phyloP scores from a whole-genome alignment of 1,140 invertebrate species.

The Penaeus vannamei region DNA sequence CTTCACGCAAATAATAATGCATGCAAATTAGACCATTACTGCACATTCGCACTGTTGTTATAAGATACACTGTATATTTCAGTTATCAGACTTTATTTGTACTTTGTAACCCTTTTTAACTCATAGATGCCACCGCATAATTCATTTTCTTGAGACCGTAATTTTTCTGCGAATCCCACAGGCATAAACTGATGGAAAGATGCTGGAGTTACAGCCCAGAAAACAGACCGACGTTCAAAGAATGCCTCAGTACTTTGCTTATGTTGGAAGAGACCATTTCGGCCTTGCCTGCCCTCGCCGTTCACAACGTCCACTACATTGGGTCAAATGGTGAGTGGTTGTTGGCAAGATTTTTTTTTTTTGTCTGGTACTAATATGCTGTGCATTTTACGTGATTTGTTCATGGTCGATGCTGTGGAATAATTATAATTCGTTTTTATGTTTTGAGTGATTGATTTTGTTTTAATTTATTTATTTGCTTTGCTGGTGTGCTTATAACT shows the following conservation, averaged over 20 bases:
- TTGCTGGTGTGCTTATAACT: no score
- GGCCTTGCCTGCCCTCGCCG: constrained; percentile 60
- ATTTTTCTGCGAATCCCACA: constrained; percentile 71
- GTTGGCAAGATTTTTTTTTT: neutral
- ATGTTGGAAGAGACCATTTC: constrained; percentile 66
- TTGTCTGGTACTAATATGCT: constrained; percentile 2
- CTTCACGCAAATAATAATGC: no score
- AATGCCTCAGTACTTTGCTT: constrained; percentile 80
- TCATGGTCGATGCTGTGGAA: neutral
- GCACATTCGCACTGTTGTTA: no score
- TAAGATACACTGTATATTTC: no score
- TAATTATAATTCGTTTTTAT: no score
- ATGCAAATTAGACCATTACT: no score
- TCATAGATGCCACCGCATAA: no score
- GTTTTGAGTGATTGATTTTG: no score
- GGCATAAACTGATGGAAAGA: constrained; percentile 82
- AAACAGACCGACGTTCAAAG: constrained; percentile 83
- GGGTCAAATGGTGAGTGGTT: constrained; percentile 55
- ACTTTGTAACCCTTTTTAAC: no score
- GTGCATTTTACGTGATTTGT: neutral
- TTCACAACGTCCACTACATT: constrained; percentile 70
- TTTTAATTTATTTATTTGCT: no score
- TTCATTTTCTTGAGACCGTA: neutral
- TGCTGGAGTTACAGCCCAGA: constrained; percentile 86
- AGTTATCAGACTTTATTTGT: no score